A percentile compares a stretch with the other conserved stretches of the same genome.
Conservation (phyloP, 2,113 vertebrate species). For the Piprites chloris region DNA sequence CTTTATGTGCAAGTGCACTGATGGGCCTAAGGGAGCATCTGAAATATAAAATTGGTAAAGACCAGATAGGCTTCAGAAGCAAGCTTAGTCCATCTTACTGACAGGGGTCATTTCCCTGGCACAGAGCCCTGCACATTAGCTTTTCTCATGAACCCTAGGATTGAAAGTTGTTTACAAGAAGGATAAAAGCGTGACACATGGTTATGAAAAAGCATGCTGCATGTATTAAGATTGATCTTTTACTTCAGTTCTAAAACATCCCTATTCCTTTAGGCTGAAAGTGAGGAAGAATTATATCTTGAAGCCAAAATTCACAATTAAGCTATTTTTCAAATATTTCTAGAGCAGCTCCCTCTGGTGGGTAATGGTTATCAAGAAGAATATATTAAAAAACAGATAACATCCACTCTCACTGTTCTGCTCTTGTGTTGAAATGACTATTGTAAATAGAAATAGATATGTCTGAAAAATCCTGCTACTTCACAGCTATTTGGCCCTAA, state of each 20-base stretch:
- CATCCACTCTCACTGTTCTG: background rate
- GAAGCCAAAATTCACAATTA: background rate
- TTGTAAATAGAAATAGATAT: background rate
- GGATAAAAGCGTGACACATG: background rate
- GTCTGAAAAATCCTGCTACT: background rate
- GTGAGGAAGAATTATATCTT: background rate
- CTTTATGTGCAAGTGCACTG: background rate
- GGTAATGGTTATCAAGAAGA: background rate
- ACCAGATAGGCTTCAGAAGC: slow-evolving; percentile 9
- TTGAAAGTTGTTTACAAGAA: slow-evolving; percentile 28
- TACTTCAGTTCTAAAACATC: background rate
- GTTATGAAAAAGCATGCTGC: background rate
- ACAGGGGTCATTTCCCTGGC: slow-evolving; percentile 48
- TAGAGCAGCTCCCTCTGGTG: background rate
- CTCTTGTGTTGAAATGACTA: background rate
- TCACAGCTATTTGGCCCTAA: background rate
- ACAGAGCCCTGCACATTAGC: background rate
- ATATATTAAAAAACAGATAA: background rate
- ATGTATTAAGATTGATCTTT: slow-evolving; percentile 18
- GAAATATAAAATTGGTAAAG: slow-evolving; percentile 5
- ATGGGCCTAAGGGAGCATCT: background rate
- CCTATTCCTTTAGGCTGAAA: background rate
- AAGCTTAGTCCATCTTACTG: slow-evolving; percentile 24
- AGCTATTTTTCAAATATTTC: background rate
- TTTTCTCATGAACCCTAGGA: slow-evolving; percentile 14